Evolutionary conservation across 2,797 vertebrate species (phyloP).

Genomic region (Salmo trutta): DNA sequence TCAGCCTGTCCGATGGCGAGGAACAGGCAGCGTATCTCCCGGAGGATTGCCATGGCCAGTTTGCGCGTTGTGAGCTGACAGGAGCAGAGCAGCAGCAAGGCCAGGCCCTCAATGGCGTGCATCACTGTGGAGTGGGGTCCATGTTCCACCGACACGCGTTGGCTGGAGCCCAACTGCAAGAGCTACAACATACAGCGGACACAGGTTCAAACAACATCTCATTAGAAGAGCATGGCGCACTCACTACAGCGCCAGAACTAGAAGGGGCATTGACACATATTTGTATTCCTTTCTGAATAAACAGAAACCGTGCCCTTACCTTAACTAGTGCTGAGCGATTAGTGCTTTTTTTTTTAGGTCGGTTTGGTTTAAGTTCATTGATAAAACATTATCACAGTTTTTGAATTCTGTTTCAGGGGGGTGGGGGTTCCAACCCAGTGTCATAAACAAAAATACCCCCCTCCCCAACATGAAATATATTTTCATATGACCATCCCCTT

Average conservation of each 20-base stretch:
- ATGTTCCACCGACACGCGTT: constrained; percentile 80
- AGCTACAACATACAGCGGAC: constrained; percentile 38
- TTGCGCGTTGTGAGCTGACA: constrained; percentile 92
- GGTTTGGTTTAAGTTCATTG: no score
- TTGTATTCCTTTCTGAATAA: neutral
- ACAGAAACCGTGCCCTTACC: neutral
- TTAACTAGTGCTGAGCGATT: no score
- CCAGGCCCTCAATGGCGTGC: constrained; percentile 95
- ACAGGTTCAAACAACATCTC: neutral
- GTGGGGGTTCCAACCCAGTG: no score
- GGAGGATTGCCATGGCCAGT: constrained; percentile 88
- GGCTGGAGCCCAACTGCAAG: constrained; percentile 74
- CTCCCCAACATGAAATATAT: no score
- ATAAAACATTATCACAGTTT: no score
- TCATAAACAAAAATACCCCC: no score
- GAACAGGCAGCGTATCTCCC: constrained; percentile 92
- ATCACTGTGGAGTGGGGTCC: constrained; percentile 90
- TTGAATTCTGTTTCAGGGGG: no score
- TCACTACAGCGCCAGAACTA: neutral
- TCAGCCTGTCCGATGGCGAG: constrained; percentile 88
- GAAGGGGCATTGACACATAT: neutral
- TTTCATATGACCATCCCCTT: no score
- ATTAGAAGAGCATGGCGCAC: neutral
- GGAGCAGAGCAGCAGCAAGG: constrained; percentile 91
- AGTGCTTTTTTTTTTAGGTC: no score